These are phyloP conservation scores for Alethe diademata DNA, from an alignment of 2,113 vertebrate genomes.

Conservation along the genomic window DNA sequence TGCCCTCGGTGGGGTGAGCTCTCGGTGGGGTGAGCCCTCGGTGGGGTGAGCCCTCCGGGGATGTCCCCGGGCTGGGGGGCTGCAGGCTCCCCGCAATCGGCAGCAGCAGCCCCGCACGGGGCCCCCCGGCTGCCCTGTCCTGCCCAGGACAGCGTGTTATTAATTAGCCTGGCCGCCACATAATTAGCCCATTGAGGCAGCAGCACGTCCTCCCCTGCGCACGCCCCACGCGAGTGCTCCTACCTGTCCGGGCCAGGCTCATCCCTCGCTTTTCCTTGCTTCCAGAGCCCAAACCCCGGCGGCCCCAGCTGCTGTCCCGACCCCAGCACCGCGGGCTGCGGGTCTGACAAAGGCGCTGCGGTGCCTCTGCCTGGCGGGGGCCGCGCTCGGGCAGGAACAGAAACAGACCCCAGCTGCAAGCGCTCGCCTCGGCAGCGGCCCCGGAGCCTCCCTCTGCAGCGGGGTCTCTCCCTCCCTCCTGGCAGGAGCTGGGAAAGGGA, in stretches of 20 bases:
- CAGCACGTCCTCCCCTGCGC: background rate
- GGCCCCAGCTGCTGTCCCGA: background rate
- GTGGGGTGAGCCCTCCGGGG: accelerated
- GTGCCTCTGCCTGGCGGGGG: background rate
- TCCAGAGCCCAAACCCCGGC: accelerated
- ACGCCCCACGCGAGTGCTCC: accelerated
- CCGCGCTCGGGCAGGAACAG: background rate
- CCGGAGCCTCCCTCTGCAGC: background rate
- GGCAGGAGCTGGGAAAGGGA: background rate
- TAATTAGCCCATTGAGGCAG: background rate
- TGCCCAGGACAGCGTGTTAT: background rate
- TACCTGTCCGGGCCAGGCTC: background rate
- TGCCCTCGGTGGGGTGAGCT: background rate
- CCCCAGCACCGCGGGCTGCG: background rate
- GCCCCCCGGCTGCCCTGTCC: background rate
- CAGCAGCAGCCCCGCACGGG: background rate
- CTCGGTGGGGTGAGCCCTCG: accelerated
- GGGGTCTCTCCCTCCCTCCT: background rate
- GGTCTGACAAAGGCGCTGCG: background rate
- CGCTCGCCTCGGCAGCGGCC: background rate
- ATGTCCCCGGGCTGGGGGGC: background rate
- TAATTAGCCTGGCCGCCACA: background rate
- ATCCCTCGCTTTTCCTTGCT: accelerated
- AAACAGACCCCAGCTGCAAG: slow-evolving; percentile 11
- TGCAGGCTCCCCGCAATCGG: background rate